Evolutionary conservation across 2,888 invertebrate species (phyloP), one percentile per base, ranked within the genome.

Genomic region (Xylota segnis): DNA sequence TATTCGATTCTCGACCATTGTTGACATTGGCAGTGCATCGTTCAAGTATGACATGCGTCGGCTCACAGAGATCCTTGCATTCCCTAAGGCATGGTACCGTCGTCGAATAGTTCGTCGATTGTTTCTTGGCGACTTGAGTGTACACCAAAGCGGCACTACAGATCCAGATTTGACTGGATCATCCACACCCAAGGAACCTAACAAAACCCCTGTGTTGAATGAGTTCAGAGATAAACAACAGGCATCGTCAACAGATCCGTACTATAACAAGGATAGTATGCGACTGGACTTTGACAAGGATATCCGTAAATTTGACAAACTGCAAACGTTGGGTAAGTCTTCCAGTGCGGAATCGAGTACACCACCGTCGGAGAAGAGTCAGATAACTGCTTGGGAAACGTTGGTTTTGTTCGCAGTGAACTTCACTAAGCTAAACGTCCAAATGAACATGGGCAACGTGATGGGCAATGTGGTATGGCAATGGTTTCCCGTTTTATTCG

Each of bases 361-460:
- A 6, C 93, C 94, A 32, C 93, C 94, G 0, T 94, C 94, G 0
- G 95, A 95, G 87, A 93, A 94, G 72, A 95, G 95, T 88, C 94
- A 94, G 78, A 94, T 95, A 87, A 95, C 96, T 4, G 96, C 97
- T 50, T 99, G 99, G 99, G 98, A 99, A 93, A 98, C 99, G 3
- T 93, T 98, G 65, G 99, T 99, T 3, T 93, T 99, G 75, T 98
- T 99, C 93, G 98, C 98, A 0, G 96, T 99, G 50, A 98, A 99
- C 93, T 98, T 99, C 92, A 98, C 98, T 56, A 96, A 97, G 89
- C 94, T 99, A 68, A 98, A 99, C 92, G 97, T 99, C 9, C 97
- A 98, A 91, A 99, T 99, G 96, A 99, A 99, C 92, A 99, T 99
- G 98, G 98, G 99, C 50, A 99, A 99, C 91, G 98, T 99, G 0